Conservation (phyloP, 1,140 invertebrate species). For the Trichomalopsis sarcophagae region DNA sequence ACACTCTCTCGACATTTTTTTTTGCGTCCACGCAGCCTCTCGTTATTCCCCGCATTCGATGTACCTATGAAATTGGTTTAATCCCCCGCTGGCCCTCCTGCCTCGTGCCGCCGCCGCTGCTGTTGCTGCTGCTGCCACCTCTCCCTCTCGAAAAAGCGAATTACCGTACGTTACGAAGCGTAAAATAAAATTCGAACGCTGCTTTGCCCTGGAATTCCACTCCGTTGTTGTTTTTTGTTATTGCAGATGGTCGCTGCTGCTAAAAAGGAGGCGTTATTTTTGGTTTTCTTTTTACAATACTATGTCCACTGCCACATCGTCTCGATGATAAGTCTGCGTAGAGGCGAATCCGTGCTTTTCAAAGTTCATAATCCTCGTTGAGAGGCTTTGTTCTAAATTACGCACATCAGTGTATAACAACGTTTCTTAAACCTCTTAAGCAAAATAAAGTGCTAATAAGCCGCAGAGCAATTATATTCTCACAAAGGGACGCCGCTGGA, state of each 20-base stretch:
- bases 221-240: neutral
- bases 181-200: slow-evolving; percentile 20
- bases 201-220: neutral
- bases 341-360: no score
- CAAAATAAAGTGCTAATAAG: neutral
- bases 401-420: no score
- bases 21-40: neutral
- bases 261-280: no score
- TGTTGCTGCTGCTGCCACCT: neutral
- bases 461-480: neutral
- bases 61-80: slow-evolving; percentile 37
- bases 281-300: no score
- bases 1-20: neutral
- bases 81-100: neutral
- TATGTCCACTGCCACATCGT: no score
- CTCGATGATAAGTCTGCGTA: no score
- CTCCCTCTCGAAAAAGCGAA: neutral
- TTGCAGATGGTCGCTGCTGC: no score
- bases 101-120: neutral
- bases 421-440: no score
- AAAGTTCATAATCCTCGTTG: no score
- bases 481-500: no score
- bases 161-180: neutral
- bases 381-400: no score
- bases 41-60: slow-evolving; percentile 29